Evolutionary conservation across 2,113 vertebrate species (phyloP).

Genomic region (Platichthys flesus): DNA sequence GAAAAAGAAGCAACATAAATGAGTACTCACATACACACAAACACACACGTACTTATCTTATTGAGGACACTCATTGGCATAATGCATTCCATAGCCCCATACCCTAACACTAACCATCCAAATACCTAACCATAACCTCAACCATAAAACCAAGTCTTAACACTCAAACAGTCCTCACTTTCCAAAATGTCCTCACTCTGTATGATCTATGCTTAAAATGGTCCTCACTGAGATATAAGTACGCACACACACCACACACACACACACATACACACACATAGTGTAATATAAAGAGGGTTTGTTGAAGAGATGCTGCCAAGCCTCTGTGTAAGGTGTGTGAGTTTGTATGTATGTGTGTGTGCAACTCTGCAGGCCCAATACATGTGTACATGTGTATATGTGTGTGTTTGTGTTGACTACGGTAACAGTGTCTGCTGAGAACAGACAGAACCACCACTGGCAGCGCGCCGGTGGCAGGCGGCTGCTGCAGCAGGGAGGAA

Average conservation of each 20-base stretch:
- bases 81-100: not conserved
- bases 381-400: constrained; percentile 23
- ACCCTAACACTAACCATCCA: not conserved
- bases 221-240: no score
- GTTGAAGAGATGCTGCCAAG: constrained; percentile 26
- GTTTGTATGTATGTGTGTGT: constrained; percentile 32
- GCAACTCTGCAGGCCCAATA: not conserved
- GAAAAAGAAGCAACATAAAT: no score
- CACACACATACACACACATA: constrained; percentile 6
- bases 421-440: constrained; percentile 42
- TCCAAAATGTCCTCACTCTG: no score
- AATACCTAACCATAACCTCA: not conserved
- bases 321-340: constrained; percentile 48
- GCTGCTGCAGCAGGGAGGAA: constrained; percentile 6
- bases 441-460: constrained; percentile 51
- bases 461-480: constrained; percentile 41
- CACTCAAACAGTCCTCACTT: no score
- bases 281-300: no score
- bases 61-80: not conserved
- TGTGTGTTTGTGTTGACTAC: constrained; percentile 36
- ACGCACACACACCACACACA: constrained; percentile 18
- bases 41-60: not conserved
- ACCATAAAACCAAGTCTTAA: not conserved
- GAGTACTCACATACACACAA: not conserved
- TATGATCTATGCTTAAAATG: no score